Percentiles rank a stretch among this genome's conserved stretches.
These are phyloP conservation scores for Gallinago jamesoni DNA, from an alignment of 2,113 vertebrate genomes.

Conservation along the genomic window DNA sequence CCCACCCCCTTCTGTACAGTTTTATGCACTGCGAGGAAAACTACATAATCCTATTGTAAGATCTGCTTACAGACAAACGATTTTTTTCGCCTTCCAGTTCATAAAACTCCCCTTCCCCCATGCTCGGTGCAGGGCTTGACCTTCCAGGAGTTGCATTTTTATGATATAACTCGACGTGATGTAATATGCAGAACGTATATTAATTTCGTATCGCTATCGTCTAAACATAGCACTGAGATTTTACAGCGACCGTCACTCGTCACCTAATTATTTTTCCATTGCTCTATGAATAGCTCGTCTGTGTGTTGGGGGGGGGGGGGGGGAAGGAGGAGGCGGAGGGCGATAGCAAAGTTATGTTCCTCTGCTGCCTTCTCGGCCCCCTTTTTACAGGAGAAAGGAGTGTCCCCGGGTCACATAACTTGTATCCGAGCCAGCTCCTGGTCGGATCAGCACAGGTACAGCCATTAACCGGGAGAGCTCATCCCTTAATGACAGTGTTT, in stretches of 20 bases:
- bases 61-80: slow-evolving; percentile 55
- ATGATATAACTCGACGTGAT: background rate
- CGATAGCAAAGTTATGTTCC: background rate
- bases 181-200: slow-evolving; percentile 17
- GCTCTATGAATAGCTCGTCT: slow-evolving; percentile 31
- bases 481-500: slow-evolving; percentile 71
- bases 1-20: slow-evolving; percentile 5
- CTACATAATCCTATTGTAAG: slow-evolving; percentile 67
- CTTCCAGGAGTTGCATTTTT: slow-evolving; percentile 15
- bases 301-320: background rate
- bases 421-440: background rate
- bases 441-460: slow-evolving; percentile 60
- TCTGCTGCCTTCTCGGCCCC: background rate
- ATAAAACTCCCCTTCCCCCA: slow-evolving; percentile 56
- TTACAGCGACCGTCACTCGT: slow-evolving; percentile 48
- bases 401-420: background rate
- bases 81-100: slow-evolving; percentile 48
- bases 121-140: background rate
- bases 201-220: slow-evolving; percentile 17
- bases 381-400: background rate
- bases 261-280: slow-evolving; percentile 66
- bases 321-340: too few relatives aligned
- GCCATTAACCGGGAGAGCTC: slow-evolving; percentile 48
- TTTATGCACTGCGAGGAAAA: slow-evolving; percentile 54
- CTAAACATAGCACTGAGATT: slow-evolving; percentile 47